Evolutionary conservation across 2,113 vertebrate genomes (phyloP), one percentile per base, ranked within the genome.

Genomic region (Cebus imitator): DNA sequence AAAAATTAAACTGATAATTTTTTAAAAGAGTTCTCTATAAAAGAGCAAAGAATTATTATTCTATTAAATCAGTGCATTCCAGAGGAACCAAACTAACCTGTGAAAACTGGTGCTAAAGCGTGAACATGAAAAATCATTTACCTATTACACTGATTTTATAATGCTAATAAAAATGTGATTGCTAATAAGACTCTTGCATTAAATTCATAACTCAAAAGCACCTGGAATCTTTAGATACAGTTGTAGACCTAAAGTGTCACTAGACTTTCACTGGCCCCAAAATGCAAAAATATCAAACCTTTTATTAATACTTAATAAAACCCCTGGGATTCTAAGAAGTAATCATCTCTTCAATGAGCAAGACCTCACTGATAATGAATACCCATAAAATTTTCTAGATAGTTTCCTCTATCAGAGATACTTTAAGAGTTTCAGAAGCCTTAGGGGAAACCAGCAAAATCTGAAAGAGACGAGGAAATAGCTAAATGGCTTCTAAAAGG

Each of bases 161-260:
- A 73, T 9, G 17, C 45, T 82, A 75, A 72, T 91, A 79, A 94
- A 96, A 96, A 68, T 17, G 8, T 30, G 66, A 86, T 7, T n/a
- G 32, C 78, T 86, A 52, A n/a, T 93, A 95, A 88, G 94, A 95
- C 66, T 50, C 83, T 94, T 86, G 50, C 48, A 83, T 88, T 87
- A 88, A 92, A 95, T 43, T 83, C n/a, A 78, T 92, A 96, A 93
- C 25, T 85, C 81, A 52, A 84, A 90, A 64, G 66, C 52, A 72
- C 43, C 48, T 72, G 35, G 57, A 92, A 80, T 70, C 90, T 96
- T 84, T 85, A 90, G 79, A 88, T 48, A 76, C 75, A 81, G 30
- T 48, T 52, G n/a, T 57, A 78, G 37, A 82, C 11, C 32, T 72
- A 90, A 91, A 91, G n/a, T 10, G 76, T 48, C 20, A 35, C 52